A percentile compares a stretch with the other conserved stretches of the same genome.
phyloP scores from a whole-genome alignment of 2,888 invertebrate genomes.

The Clivina fossor region DNA sequence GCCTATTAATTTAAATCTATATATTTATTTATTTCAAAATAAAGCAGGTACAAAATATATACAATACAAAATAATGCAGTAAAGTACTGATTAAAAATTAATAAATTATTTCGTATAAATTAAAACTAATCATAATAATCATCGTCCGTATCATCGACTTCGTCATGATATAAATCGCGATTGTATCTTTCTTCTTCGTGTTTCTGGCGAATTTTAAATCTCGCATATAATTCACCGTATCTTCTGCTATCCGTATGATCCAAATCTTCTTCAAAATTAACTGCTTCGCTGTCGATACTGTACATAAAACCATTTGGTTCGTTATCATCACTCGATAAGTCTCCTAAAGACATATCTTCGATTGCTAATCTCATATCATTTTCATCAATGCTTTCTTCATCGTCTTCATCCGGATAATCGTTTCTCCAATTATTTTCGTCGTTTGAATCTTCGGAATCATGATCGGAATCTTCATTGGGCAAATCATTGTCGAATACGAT shows the following conservation, averaged over 20 bases:
- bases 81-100: too few relatives aligned
- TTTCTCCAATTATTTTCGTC: conserved; percentile 76
- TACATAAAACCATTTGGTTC: conserved; percentile 53
- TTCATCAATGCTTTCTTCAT: conserved; percentile 60
- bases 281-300: conserved; percentile 50
- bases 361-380: conserved; percentile 65
- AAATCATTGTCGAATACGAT: conserved; percentile 19
- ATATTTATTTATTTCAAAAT: background rate
- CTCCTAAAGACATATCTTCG: conserved; percentile 45
- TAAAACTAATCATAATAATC: conserved; percentile 30
- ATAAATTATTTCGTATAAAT: too few relatives aligned
- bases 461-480: conserved; percentile 48
- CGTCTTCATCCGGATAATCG: conserved; percentile 69
- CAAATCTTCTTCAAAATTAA: conserved; percentile 51
- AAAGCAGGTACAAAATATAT: background rate
- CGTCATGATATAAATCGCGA: conserved; percentile 49
- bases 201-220: conserved; percentile 61
- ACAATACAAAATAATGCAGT: background rate
- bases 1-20: too few relatives aligned
- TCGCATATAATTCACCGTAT: conserved; percentile 68
- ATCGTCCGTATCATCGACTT: conserved; percentile 31
- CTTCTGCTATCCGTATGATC: conserved; percentile 59
- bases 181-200: conserved; percentile 53
- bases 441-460: conserved; percentile 73
- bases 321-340: conserved; percentile 49